These are phyloP conservation scores for Phrixothrix hirtus DNA, from an alignment of 2,888 invertebrate genomes.

Conservation along the genomic window DNA sequence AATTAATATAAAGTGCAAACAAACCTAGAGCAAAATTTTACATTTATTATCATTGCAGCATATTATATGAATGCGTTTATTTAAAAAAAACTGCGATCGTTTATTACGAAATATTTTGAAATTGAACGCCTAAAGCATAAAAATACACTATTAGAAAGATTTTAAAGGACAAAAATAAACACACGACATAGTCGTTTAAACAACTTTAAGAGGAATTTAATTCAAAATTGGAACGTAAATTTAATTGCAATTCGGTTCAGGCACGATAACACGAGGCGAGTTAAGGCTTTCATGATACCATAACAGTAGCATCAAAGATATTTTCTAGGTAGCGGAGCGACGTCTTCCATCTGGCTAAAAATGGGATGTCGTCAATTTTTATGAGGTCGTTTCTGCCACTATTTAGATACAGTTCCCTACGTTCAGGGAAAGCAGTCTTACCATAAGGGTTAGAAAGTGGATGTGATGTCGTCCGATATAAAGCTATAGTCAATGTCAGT, in stretches of 20 bases:
- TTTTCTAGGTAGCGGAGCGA: constrained; percentile 28
- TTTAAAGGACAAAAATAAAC: too few relatives aligned
- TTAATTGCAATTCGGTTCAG: background rate
- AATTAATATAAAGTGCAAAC: too few relatives aligned
- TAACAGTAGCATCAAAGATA: constrained; percentile 16
- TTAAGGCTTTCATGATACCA: constrained; percentile 7
- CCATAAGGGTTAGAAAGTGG: constrained; percentile 17
- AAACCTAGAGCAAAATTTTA: too few relatives aligned
- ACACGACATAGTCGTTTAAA: too few relatives aligned
- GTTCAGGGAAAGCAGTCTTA: constrained; percentile 19
- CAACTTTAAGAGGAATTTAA: too few relatives aligned
- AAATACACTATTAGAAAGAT: too few relatives aligned
- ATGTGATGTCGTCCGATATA: constrained; percentile 3
- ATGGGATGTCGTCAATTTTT: constrained; percentile 40
- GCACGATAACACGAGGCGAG: constrained; percentile 2
- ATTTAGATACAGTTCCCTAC: constrained; percentile 39
- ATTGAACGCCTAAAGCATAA: too few relatives aligned
- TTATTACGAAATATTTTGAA: too few relatives aligned
- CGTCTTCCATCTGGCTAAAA: constrained; percentile 33
- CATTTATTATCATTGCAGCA: too few relatives aligned
- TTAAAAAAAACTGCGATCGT: too few relatives aligned
- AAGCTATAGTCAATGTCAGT: background rate
- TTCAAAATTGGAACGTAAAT: too few relatives aligned
- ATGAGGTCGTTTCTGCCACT: constrained; percentile 38
- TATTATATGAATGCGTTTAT: too few relatives aligned